Evolutionary conservation across 2,113 vertebrate species (phyloP).

Genomic region (Bostrychus sinensis): DNA sequence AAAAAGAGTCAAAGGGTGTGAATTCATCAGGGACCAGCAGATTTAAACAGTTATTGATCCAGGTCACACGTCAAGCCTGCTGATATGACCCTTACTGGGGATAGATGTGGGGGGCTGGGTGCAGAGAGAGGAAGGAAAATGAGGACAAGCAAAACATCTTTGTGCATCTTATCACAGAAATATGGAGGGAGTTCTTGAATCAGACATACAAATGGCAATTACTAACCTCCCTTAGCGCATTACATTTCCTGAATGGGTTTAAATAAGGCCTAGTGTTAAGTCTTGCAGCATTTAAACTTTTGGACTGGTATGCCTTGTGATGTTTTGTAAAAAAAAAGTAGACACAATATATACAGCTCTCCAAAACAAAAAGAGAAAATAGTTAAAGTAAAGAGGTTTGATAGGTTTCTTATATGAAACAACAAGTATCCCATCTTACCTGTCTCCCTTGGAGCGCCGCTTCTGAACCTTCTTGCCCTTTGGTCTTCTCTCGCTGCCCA

Average conservation of each 20-base stretch:
- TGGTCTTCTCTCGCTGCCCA: conserved; percentile 92
- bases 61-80: conserved; percentile 76
- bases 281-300: background rate
- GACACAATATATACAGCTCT: too few species aligned
- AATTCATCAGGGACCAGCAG: conserved; percentile 68
- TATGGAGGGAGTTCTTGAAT: too few species aligned
- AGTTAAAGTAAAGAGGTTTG: too few species aligned
- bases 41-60: conserved; percentile 85
- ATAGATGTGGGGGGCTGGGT: conserved; percentile 55
- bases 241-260: background rate
- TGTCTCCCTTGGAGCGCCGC: conserved; percentile 91
- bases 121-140: conserved; percentile 39
- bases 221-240: background rate
- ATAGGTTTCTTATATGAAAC: background rate
- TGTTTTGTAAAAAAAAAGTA: background rate
- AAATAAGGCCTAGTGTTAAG: background rate
- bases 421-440: conserved; percentile 74
- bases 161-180: conserved; percentile 29
- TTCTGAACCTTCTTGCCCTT: conserved; percentile 95
- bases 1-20: conserved; percentile 48
- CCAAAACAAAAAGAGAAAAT: too few species aligned
- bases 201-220: background rate
- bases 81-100: conserved; percentile 69
- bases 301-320: background rate
- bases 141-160: conserved; percentile 46